Evolutionary conservation across 2,797 vertebrate species (phyloP).

Genomic region (Paedocypris micromegethes): DNA sequence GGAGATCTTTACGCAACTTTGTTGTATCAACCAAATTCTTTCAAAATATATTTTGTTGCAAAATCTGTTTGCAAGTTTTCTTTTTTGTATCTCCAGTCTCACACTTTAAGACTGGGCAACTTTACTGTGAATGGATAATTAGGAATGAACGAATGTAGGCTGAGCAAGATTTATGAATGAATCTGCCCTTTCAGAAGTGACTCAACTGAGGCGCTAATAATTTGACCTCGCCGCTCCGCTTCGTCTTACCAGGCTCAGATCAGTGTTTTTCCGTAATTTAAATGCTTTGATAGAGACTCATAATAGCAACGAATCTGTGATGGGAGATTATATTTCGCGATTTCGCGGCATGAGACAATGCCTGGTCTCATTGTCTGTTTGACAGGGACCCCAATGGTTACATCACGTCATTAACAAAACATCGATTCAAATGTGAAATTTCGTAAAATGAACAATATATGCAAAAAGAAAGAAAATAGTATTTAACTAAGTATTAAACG

Average conservation of each 20-base stretch:
- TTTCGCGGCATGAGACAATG: background rate
- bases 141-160: slow-evolving; percentile 3
- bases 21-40: too few relatives aligned
- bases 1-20: too few relatives aligned
- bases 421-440: background rate
- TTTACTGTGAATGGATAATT: slow-evolving; percentile 17
- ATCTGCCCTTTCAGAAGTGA: slow-evolving; percentile 20
- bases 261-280: slow-evolving; percentile 4
- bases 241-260: slow-evolving; percentile 13
- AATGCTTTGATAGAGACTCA: background rate
- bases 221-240: slow-evolving; percentile 26
- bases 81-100: too few relatives aligned
- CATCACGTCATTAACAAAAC: slow-evolving; percentile 4
- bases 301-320: background rate
- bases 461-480: background rate
- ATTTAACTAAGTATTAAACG: background rate
- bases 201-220: slow-evolving; percentile 37
- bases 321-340: too few relatives aligned
- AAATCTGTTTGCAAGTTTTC: too few relatives aligned
- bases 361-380: slow-evolving; percentile 25
- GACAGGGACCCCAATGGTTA: slow-evolving; percentile 25
- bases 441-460: background rate
- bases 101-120: too few relatives aligned
- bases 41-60: too few relatives aligned
- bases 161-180: slow-evolving; percentile 32